Conservation (phyloP, 2,888 invertebrate genomes). For the Ormia ochracea region DNA sequence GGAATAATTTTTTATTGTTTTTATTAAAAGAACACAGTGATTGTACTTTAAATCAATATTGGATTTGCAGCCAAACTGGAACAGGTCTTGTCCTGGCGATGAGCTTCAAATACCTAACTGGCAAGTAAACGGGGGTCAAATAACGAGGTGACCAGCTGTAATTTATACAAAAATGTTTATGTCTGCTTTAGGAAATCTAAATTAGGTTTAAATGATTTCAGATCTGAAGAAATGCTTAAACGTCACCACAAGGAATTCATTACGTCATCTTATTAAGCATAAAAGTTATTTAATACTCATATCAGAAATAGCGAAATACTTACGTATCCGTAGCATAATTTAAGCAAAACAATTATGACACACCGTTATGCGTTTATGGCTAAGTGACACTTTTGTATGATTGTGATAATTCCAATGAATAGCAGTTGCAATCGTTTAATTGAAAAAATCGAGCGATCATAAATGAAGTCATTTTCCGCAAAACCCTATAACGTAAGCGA, state of each 20-base stretch:
- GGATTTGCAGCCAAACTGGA: too few relatives aligned
- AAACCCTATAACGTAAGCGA: constrained; percentile 43
- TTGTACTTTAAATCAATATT: too few relatives aligned
- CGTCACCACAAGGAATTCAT: background rate
- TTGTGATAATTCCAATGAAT: constrained; percentile 44
- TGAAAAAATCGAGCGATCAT: background rate
- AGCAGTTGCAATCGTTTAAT: background rate
- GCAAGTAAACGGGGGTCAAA: too few relatives aligned
- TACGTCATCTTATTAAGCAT: background rate
- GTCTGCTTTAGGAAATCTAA: too few relatives aligned
- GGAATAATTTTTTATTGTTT: too few relatives aligned
- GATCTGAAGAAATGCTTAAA: background rate
- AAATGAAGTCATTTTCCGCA: constrained; percentile 56
- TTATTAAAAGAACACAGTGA: too few relatives aligned
- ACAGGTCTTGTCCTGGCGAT: too few relatives aligned
- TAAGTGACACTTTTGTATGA: background rate
- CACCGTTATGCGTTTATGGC: constrained; percentile 11
- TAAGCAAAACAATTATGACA: constrained; percentile 28
- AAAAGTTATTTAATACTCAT: background rate
- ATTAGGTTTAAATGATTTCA: background rate
- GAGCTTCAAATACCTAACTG: too few relatives aligned
- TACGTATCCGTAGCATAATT: constrained; percentile 14
- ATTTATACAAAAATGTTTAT: too few relatives aligned
- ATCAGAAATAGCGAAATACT: background rate
- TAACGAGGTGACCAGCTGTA: too few relatives aligned